Evolutionary conservation across 2,888 invertebrate genomes (phyloP), one percentile per base, ranked within the genome.

Genomic region (Cordilura impudica): DNA sequence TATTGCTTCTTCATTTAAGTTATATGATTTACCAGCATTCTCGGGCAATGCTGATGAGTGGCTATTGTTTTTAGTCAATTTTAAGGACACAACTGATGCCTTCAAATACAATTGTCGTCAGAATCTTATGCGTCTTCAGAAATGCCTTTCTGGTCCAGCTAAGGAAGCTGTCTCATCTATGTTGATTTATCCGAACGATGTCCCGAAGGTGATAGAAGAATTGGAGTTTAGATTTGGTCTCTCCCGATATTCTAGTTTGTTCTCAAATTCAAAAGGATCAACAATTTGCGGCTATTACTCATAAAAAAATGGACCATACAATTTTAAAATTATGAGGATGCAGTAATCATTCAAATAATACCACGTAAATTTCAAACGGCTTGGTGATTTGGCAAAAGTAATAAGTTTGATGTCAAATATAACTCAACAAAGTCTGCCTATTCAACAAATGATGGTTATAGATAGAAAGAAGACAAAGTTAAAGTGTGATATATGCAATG

Each of bases 21-120:
- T 81, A 4, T 56, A 78, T 23, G 70, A 72, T 21, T 56, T 79
- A 43, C 77, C 79, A 61, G 26, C 66, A 16, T 79, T 79, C 49
- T 67, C 35, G 4, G 77, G 78, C 67, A n/a, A n/a, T n/a, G n/a
- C n/a, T 2, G 74, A 81, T 12, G 77, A 79, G n/a, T 79, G 77
- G 77, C 74, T 77, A 5, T 18, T 77, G 16, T 77, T 74, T 16
- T 16, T 53, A 2, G 63, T 49, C 19, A 74, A 74, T 8, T 81
- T 31, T 56, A 49, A 61, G n/a, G 67, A 77, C 8, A 39, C 77
- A 2, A 79, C 79, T 2, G 23, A 29, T 0, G 69, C 45, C 10
- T 80, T 80, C 10, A 43, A 43, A 7, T 72, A 78, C 8, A 75
- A 21, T 29, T 4, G 70, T 4, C 54, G 53, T 5, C 75, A 72